Conservation (phyloP, 2,888 invertebrate genomes). For the Incurvaria masculella region DNA sequence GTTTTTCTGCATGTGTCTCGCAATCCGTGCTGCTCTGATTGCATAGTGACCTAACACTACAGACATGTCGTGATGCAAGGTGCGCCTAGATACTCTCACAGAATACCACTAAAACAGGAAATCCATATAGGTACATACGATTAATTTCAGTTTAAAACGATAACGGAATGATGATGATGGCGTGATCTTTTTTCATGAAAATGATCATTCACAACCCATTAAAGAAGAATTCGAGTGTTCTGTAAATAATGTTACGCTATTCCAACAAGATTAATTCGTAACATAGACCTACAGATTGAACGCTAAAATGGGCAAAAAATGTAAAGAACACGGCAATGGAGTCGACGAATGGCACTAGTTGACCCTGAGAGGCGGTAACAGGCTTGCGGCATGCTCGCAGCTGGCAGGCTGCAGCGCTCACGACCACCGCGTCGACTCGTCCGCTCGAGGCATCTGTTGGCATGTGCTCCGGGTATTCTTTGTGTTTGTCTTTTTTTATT, state of each 20-base stretch:
- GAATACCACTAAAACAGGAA: too few relatives aligned
- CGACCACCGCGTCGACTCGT: background rate
- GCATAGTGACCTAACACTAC: constrained; percentile 18
- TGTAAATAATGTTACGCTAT: background rate
- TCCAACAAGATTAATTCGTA: background rate
- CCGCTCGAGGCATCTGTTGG: background rate
- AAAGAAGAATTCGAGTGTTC: too few relatives aligned
- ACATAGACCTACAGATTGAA: constrained; percentile 28
- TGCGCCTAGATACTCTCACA: too few relatives aligned
- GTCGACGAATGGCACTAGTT: constrained; percentile 37
- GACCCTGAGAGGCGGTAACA: constrained; percentile 36
- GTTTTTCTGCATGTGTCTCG: constrained; percentile 24
- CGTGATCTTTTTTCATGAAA: too few relatives aligned
- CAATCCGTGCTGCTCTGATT: constrained; percentile 51
- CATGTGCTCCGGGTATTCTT: too few relatives aligned
- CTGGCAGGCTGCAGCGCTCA: background rate
- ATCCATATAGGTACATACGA: too few relatives aligned
- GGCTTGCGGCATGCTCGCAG: too few relatives aligned
- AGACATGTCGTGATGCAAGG: background rate
- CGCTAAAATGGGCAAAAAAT: constrained; percentile 40
- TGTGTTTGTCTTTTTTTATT: background rate
- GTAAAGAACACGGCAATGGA: constrained; percentile 26
- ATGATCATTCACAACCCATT: too few relatives aligned
- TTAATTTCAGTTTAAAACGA: too few relatives aligned
- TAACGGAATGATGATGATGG: too few relatives aligned